Base-by-base conservation (phyloP, 2,113 vertebrate species). In the Pterophyllum scalare region DNA sequence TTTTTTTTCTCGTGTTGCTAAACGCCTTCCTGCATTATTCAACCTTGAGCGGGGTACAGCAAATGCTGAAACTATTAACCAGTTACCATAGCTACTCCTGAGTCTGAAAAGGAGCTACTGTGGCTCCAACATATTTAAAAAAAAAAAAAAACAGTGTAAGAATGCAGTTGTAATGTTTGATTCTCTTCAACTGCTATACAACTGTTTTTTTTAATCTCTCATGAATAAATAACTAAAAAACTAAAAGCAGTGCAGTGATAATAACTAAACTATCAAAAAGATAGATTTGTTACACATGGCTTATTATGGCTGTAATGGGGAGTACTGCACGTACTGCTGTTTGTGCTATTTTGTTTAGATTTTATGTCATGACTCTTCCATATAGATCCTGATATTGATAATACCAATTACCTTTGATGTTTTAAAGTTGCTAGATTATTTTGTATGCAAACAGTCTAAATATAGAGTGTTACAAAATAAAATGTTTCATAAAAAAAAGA, bases 31-130 rank as follows among this genome's bases (percentile, higher is more conserved):
- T 3, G 3, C 40, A 49, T 72, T 72, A 72, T 72, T 72, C 65
- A 72, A 46, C 65, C 65, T 72, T 52, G 65, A 72, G 43, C 65
- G 28, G 65, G 43, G 24, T 72, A 52, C 65, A 52, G 65, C 65
- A n/a, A 72, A 72, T 52, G 65, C 43, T 72, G 65, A 72, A 72
- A 52, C 65, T 72, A 72, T 72, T 72, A 72, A 72, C 65, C 65
- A 72, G 65, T 72, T 72, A 72, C 65, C 65, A 72, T 72, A 72
- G 65, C 43, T 72, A 72, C 65, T 31, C 24, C 52, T 20, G 43
- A 72, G 28, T 52, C 1, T 2, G 65, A 72, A 52, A 72, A 72
- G 26, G 24, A 72, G 43, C 43, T 52, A 52, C 24, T 52, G 65
- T n/a, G 65, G 43, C 43, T 52, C 65, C 26, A 72, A 52, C 52